Base-by-base conservation (phyloP, 92 coral and sea anemone species). In the Porites divaricata region DNA sequence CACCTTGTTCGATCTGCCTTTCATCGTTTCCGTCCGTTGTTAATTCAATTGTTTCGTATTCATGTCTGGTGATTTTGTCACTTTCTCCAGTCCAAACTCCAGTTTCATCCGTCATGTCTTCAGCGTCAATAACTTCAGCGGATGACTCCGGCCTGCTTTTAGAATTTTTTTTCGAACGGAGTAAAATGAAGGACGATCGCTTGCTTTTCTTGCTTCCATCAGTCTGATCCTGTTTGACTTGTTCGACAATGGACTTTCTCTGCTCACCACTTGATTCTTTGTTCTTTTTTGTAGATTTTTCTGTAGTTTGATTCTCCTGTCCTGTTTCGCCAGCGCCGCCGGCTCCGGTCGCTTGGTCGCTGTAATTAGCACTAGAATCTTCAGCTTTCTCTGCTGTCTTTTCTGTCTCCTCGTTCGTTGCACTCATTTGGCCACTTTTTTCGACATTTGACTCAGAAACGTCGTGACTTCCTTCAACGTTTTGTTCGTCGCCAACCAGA, bases 151-250 rank as follows among this genome's bases (percentile, higher is more conserved):
- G 50, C 50, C 62, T 76, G 45, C 49, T 28, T 54, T 54, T 84
- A 41, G 81, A 66, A 54, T 23, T 24, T 66, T 84, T 84, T 45
- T 67, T 84, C 51, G 82, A 66, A 50, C 82, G 88, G 11, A 59
- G 81, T 48, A 84, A 66, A 22, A 53, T 5, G 0, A 84, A n/a
- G 41, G 49, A 24, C 1, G 59, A 8, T 45, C 67, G 67, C 15
- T 52, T 84, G 20, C 59, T 53, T 24, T 75, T 75, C 63, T 82
- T 82, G 71, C 10, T 81, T 28, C 25, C 41, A 45, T 72, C 74
- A 1, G 51, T 49, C 13, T 61, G 70, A 5, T 75, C 54, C 50
- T 62, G 61, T 23, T 72, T 23, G 1, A 13, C 13, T 22, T 4
- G 63, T 22, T 73, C 81, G 49, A 35, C 16, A 20, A 52, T 63